phyloP scores from a whole-genome alignment of 2,113 vertebrate genomes.

The Cisticola juncidis region DNA sequence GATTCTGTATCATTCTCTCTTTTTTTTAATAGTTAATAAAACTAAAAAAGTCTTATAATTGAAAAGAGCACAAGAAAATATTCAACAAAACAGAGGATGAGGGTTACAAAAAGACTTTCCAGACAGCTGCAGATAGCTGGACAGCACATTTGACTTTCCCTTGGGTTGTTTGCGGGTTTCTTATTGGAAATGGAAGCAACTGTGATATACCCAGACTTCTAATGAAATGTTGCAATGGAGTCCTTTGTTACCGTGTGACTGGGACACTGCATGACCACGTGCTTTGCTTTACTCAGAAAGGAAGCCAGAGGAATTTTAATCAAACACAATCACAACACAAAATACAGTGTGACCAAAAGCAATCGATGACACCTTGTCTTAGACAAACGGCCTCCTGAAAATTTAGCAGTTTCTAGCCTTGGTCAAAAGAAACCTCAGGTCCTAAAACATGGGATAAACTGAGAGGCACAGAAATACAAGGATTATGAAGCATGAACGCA shows the following conservation, averaged over 20 bases:
- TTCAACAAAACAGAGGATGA: neutral
- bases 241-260: slow-evolving; percentile 39
- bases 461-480: neutral
- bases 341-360: neutral
- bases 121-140: slow-evolving; percentile 34
- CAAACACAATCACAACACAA: neutral
- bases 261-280: neutral
- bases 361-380: neutral
- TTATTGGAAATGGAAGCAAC: slow-evolving; percentile 5
- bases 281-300: neutral
- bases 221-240: slow-evolving; percentile 3
- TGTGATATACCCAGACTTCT: slow-evolving; percentile 13
- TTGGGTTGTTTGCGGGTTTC: neutral
- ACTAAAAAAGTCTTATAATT: neutral
- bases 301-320: slow-evolving; percentile 31
- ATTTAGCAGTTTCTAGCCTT: neutral
- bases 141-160: slow-evolving; percentile 21
- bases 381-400: neutral
- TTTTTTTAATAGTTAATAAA: neutral
- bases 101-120: slow-evolving; percentile 2
- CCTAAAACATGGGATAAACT: neutral
- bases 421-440: neutral
- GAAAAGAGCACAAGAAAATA: neutral
- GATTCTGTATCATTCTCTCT: neutral
- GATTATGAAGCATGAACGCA: neutral